phyloP scores from a whole-genome alignment of 1,140 invertebrate species.

The Acyrthosiphon pisum region DNA sequence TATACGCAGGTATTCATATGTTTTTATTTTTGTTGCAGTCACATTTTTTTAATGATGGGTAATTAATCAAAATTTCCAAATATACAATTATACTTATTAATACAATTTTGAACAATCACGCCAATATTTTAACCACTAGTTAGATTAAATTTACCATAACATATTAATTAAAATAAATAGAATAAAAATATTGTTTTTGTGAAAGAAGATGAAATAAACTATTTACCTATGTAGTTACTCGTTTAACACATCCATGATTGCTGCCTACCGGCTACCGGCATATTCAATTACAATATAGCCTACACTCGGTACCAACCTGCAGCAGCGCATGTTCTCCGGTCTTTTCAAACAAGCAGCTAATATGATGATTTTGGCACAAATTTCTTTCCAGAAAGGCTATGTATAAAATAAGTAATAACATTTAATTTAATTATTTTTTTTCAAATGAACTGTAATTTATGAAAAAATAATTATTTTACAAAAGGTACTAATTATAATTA shows the following conservation, averaged over 20 bases:
- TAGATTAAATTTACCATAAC: background rate
- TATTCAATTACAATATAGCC: background rate
- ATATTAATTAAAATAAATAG: too few relatives aligned
- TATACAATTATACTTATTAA: background rate
- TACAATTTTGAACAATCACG: background rate
- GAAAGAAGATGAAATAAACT: background rate
- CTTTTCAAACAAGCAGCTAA: background rate
- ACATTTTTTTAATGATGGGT: background rate
- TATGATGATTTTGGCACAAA: background rate
- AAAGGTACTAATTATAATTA: background rate
- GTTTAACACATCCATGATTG: background rate
- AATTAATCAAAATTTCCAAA: background rate
- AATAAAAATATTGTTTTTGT: background rate
- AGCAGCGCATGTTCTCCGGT: background rate
- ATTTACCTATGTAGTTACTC: too few relatives aligned
- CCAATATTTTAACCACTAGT: background rate
- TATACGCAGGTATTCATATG: background rate
- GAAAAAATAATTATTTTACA: background rate
- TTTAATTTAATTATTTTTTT: background rate
- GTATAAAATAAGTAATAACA: background rate
- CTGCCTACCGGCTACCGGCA: too few relatives aligned
- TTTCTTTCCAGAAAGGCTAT: background rate
- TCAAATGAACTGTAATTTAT: background rate
- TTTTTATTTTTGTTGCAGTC: background rate
- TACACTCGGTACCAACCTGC: background rate